Evolutionary conservation across 2,797 vertebrate genomes (phyloP).

Genomic region (Brachymystax lenok): DNA sequence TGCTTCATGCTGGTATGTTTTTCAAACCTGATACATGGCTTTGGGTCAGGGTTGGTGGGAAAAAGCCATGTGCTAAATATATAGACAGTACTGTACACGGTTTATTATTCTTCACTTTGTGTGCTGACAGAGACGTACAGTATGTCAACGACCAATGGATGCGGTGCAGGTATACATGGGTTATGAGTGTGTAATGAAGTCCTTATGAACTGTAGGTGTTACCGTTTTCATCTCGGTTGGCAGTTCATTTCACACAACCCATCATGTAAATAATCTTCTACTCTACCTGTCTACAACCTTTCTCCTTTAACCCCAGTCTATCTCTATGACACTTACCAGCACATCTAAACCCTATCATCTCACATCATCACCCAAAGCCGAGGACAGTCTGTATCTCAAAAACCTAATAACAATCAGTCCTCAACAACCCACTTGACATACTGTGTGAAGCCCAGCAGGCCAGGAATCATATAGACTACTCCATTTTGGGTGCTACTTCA

Average conservation of each 20-base stretch:
- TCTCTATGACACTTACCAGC: background rate
- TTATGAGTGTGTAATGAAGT: background rate
- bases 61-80: conserved; percentile 42
- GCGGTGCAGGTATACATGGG: background rate
- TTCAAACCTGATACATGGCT: conserved; percentile 10
- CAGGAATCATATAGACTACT: background rate
- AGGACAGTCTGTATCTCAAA: background rate
- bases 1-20: conserved; percentile 11
- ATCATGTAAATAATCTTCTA: background rate
- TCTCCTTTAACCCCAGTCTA: background rate
- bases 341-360: background rate
- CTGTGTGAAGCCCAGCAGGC: background rate
- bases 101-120: background rate
- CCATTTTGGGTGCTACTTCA: background rate
- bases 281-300: background rate
- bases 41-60: background rate
- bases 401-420: background rate
- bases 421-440: conserved; percentile 10
- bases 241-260: background rate
- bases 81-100: conserved; percentile 32
- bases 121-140: background rate
- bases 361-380: background rate
- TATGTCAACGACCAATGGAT: background rate
- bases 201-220: background rate
- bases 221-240: background rate